Percentiles rank a stretch among this genome's conserved stretches.
phyloP scores from a whole-genome alignment of 2,888 invertebrate genomes.

The Lomographa bimaculata region DNA sequence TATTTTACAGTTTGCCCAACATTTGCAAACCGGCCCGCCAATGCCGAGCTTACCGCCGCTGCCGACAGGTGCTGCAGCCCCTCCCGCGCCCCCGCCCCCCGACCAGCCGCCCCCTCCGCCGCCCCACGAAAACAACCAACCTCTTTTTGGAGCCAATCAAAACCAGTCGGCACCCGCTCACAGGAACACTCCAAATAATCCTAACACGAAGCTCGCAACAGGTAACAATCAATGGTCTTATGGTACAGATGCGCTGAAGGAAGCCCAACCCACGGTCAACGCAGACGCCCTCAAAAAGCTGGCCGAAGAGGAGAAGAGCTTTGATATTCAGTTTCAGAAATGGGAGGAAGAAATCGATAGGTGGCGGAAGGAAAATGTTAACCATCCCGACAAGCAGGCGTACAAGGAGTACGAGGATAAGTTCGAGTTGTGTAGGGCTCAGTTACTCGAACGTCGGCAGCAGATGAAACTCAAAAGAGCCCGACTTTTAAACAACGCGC shows the following conservation, averaged over 20 bases:
- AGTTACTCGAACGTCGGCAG: conserved; percentile 90
- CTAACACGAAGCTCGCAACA: conserved; percentile 43
- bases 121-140: conserved; percentile 73
- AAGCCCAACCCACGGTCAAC: conserved; percentile 43
- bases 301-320: conserved; percentile 90
- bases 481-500: conserved; percentile 44
- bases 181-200: conserved; percentile 33
- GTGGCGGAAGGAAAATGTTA: conserved; percentile 95
- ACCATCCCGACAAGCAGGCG: conserved; percentile 95
- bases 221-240: conserved; percentile 59
- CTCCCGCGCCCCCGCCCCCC: conserved; percentile 51
- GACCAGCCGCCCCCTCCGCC: conserved; percentile 61
- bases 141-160: conserved; percentile 50
- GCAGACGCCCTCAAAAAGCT: conserved; percentile 67
- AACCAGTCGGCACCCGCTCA: conserved; percentile 43
- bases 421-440: conserved; percentile 92
- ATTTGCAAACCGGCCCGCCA: conserved; percentile 63
- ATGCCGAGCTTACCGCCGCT: conserved; percentile 54
- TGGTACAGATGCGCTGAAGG: conserved; percentile 36
- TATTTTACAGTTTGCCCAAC: conserved; percentile 74
- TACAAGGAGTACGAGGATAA: conserved; percentile 94
- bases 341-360: conserved; percentile 97
- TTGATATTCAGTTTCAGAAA: conserved; percentile 94
- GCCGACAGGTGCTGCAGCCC: conserved; percentile 52
- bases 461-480: conserved; percentile 89